A percentile compares a stretch with the other conserved stretches of the same genome.
These are phyloP conservation scores for Acropternis orthonyx DNA, from an alignment of 2,797 vertebrate genomes.

Conservation along the genomic window DNA sequence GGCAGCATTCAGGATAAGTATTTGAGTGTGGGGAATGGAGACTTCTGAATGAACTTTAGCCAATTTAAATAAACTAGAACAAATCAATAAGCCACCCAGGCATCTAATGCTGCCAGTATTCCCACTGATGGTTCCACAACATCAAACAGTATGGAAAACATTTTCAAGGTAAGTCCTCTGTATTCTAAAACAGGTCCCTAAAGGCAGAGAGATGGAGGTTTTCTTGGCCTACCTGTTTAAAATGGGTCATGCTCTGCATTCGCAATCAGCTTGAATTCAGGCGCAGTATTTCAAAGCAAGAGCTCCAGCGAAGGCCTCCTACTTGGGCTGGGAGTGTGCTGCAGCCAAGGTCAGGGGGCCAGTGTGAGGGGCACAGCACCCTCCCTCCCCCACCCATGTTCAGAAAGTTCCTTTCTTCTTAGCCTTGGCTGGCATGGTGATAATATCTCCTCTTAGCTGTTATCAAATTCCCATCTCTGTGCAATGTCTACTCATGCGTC, in stretches of 20 bases:
- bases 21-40: conserved; percentile 13
- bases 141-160: conserved; percentile 70
- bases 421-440: neutral
- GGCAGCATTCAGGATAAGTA: conserved; percentile 7
- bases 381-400: neutral
- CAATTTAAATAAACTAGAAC: conserved; percentile 66
- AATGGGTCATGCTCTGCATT: conserved; percentile 56
- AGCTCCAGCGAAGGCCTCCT: neutral
- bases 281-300: conserved; percentile 4
- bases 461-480: neutral
- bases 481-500: neutral
- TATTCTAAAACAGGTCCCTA: conserved; percentile 59
- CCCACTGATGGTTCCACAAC: conserved; percentile 54
- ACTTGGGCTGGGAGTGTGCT: rapidly evolving
- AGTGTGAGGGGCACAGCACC: rapidly evolving
- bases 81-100: conserved; percentile 70
- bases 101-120: conserved; percentile 56
- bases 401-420: neutral
- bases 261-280: conserved; percentile 31
- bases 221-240: conserved; percentile 67
- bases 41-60: conserved; percentile 52
- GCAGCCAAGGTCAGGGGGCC: neutral
- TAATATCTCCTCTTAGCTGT: neutral
- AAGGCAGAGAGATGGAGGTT: conserved; percentile 61
- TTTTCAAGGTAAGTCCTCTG: conserved; percentile 64